Evolutionary conservation across 2,888 invertebrate species (phyloP), one percentile per base, ranked within the genome.

Genomic region (Phragmatobia fuliginosa): DNA sequence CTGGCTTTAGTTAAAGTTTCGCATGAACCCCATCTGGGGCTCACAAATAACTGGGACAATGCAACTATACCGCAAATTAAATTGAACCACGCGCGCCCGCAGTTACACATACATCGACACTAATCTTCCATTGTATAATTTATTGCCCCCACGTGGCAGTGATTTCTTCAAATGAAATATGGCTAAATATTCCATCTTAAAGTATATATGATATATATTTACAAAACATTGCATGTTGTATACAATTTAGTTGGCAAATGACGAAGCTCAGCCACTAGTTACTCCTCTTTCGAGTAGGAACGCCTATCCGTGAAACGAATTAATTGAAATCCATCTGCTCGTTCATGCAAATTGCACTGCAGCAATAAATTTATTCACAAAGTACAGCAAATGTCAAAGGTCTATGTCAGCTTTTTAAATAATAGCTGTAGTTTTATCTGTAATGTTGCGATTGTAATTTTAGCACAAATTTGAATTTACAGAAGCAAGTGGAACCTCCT

Each of bases 101-200:
- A 88, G 88, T 88, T 85, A 84, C 85, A 86, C 87, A 87, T 83
- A 88, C 87, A 88, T 90, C 83, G 88, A 83, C 86, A 88, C 88
- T 91, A 91, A 91, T 90, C 90, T 88, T 87, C 86, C 80, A 82
- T 78, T 73, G 79, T 82, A 83, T 83, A 86, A 91, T 92, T 90
- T 91, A 91, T 90, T 81, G 80, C 87, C 75, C n/a, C 82, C 84
- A 81, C 84, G 82, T 83, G 84, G 81, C 84, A 85, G 87, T 89
- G 87, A 86, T 85, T 82, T 75, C 71, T 73, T 81, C 81, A 79
- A 85, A 87, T 87, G 5, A 28, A 25, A 25, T 86, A 31, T 1
- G n/a, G 25, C 32, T 25, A 41, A 28, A 62, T 28, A 62, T 38
- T n/a, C 5, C 33, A 11, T n/a, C 36, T 45, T n/a, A 36, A 36